Evolutionary conservation across 2,113 vertebrate genomes (phyloP), one percentile per base, ranked within the genome.

Genomic region (Cyprinodon variegatus): DNA sequence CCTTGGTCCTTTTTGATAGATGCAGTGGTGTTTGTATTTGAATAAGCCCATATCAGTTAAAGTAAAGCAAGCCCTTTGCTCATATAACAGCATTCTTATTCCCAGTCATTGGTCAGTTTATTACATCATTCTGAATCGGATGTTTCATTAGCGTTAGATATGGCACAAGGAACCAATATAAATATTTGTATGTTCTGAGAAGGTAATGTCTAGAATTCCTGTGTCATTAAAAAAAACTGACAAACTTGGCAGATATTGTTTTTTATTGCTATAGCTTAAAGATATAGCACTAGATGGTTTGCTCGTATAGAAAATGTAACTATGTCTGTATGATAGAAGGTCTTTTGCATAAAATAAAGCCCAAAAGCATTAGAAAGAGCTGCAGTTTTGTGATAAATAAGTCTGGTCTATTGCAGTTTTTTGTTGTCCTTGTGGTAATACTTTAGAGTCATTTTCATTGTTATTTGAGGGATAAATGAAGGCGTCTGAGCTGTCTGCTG

Each of bases 381-480:
- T 43, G n/a, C 41, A 14, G 12, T 69, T 6, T 40, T 70, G 53
- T 36, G 17, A 41, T 40, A 67, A 38, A 9, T 57, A n/a, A 7
- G 20, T 45, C 15, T 41, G 14, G 36, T 37, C n/a, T 61, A 10
- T 3, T 8, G 68, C 60, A 17, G 57, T 70, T 10, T 1, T 29
- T 81, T n/a, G 60, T 43, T 78, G 65, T 65, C 12, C 13, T 70
- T 53, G 61, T 81, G 20, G 64, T 46, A n/a, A 14, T 57, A 66
- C 62, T 12, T n/a, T 48, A 11, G 20, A 59, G 17, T 3, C 29
- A 39, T 15, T 38, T 29, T n/a, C 64, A 59, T 3, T 72, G 41
- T 66, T 48, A 22, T 65, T 13, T 8, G 20, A 0, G 2, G 50
- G n/a, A 4, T 36, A 60, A 36, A 4, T 61, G 14, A n/a, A 63